These are phyloP conservation scores for Cathartes aura DNA, from an alignment of 2,113 vertebrate genomes.

Conservation along the genomic window DNA sequence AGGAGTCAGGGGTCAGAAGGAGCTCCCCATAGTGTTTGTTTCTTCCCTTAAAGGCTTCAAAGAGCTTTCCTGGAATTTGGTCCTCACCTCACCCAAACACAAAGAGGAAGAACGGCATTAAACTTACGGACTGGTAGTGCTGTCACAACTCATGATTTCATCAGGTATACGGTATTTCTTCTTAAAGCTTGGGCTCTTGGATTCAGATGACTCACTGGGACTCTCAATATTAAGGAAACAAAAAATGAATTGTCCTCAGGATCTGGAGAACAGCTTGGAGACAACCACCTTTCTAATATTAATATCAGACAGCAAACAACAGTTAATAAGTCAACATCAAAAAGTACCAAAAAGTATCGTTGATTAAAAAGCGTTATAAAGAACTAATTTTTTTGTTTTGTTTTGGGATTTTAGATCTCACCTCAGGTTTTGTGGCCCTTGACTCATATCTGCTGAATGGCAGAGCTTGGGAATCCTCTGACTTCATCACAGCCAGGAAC, in stretches of 20 bases:
- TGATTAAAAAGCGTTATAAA: neutral
- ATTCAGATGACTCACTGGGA: neutral
- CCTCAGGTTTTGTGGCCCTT: neutral
- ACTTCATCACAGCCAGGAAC: neutral
- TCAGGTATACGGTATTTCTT: neutral
- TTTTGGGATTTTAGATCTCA: neutral
- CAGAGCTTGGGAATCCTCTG: neutral
- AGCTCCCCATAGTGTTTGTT: neutral
- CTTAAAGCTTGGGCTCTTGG: neutral
- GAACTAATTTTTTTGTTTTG: neutral
- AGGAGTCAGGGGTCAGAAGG: neutral
- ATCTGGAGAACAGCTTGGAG: neutral
- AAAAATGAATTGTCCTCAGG: neutral
- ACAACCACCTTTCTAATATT: neutral
- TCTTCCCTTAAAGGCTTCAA: neutral
- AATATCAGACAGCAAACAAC: neutral
- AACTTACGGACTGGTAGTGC: accelerated
- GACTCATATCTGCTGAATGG: neutral
- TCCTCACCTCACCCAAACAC: neutral
- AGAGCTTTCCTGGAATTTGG: neutral
- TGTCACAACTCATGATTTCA: neutral
- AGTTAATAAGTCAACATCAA: neutral
- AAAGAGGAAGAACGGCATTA: neutral
- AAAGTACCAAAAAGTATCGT: neutral
- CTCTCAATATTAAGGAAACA: neutral